A percentile compares a stretch with the other conserved stretches of the same genome.
Conservation (phyloP, 2,797 vertebrate genomes). For the Platyrinchus mystaceus region DNA sequence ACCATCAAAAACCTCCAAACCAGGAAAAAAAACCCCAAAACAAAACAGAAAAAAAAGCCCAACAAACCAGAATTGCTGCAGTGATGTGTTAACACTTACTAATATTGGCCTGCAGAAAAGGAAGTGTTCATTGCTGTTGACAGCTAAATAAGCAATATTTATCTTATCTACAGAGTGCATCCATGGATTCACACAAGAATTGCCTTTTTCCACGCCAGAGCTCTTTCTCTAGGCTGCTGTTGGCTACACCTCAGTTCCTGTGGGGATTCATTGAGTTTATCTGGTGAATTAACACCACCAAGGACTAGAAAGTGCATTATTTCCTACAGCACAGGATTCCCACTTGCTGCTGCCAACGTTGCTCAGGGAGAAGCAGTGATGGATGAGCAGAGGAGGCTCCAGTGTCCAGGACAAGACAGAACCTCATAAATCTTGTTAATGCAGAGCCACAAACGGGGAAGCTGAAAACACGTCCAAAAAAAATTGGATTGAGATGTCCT, state of each 20-base stretch:
- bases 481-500: not conserved
- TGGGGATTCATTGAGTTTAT: not conserved
- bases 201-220: not conserved
- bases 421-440: not conserved
- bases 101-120: not conserved
- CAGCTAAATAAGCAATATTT: not conserved
- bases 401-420: not conserved
- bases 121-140: not conserved
- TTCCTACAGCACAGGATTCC: not conserved
- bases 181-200: not conserved
- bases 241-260: not conserved
- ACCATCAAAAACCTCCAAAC: not conserved
- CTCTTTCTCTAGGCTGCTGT: not conserved
- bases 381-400: not conserved
- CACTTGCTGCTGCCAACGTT: not conserved
- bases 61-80: not conserved
- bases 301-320: not conserved
- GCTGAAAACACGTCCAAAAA: not conserved
- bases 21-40: not conserved
- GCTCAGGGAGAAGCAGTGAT: not conserved
- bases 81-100: not conserved
- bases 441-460: not conserved
- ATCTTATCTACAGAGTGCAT: not conserved
- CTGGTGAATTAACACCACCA: not conserved
- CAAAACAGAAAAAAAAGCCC: too few relatives aligned